phyloP scores from a whole-genome alignment of 92 coral and sea anemone genomes.

The Epizoanthus scotinus region DNA sequence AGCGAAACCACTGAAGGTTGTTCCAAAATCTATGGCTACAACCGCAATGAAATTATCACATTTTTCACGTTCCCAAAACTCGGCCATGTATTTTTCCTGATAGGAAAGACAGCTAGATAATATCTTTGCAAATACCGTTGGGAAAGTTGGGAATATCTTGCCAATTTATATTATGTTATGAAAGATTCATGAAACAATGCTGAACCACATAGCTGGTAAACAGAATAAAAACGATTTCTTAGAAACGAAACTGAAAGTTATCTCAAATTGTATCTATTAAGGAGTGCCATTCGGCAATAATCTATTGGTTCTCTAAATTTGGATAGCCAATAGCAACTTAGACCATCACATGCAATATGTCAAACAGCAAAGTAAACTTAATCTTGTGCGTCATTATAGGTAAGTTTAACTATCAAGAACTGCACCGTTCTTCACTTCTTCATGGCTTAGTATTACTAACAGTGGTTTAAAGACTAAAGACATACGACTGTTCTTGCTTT shows the following conservation, averaged over 20 bases:
- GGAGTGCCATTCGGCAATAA: neutral
- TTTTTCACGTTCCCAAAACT: neutral
- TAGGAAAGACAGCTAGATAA: neutral
- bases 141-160: neutral
- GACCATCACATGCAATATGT: neutral
- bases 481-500: too few relatives aligned
- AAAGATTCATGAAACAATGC: neutral
- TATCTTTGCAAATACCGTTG: neutral
- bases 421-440: too few relatives aligned
- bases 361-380: neutral
- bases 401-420: too few relatives aligned
- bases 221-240: neutral
- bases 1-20: conserved; percentile 53
- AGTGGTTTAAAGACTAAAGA: too few relatives aligned
- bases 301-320: neutral
- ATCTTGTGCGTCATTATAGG: too few relatives aligned
- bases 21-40: conserved; percentile 51
- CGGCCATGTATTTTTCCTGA: neutral
- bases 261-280: neutral
- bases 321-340: neutral
- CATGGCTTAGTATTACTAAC: too few relatives aligned
- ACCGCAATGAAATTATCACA: conserved; percentile 30
- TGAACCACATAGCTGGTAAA: neutral
- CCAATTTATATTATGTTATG: neutral
- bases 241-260: neutral